Evolutionary conservation across 2,797 vertebrate genomes (phyloP).

Genomic region (Anableps anableps): DNA sequence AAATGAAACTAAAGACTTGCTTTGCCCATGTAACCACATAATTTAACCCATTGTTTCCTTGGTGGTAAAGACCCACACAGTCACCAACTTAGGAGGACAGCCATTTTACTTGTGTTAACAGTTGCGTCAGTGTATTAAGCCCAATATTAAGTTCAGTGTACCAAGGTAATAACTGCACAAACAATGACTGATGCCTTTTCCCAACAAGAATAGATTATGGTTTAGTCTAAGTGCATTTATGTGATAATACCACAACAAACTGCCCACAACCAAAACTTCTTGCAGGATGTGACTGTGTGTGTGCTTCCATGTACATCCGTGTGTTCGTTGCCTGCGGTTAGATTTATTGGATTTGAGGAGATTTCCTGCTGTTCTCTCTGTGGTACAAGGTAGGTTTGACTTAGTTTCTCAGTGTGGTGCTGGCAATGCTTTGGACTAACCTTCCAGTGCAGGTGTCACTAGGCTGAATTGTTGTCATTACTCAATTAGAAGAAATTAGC

Average conservation of each 20-base stretch:
- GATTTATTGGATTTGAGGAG: slow-evolving; percentile 72
- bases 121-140: slow-evolving; percentile 15
- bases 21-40: neutral
- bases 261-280: slow-evolving; percentile 26
- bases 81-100: slow-evolving; percentile 11
- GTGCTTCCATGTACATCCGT: slow-evolving; percentile 16
- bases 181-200: slow-evolving; percentile 23
- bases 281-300: slow-evolving; percentile 28
- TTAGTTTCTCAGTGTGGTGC: slow-evolving; percentile 67
- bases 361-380: slow-evolving; percentile 56
- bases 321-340: slow-evolving; percentile 60
- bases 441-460: slow-evolving; percentile 71
- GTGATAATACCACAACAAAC: slow-evolving; percentile 36
- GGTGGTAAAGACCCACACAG: neutral
- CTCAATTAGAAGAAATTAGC: slow-evolving; percentile 79
- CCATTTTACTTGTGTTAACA: slow-evolving; percentile 5
- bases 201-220: slow-evolving; percentile 23
- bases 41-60: neutral
- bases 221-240: slow-evolving; percentile 39
- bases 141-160: slow-evolving; percentile 12
- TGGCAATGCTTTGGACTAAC: slow-evolving; percentile 68
- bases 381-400: slow-evolving; percentile 55
- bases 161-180: slow-evolving; percentile 13
- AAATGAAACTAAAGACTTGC: neutral
- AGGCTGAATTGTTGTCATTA: slow-evolving; percentile 69